These are phyloP conservation scores for Syndactyla subalaris DNA, from an alignment of 2,797 vertebrate species.

Conservation along the genomic window DNA sequence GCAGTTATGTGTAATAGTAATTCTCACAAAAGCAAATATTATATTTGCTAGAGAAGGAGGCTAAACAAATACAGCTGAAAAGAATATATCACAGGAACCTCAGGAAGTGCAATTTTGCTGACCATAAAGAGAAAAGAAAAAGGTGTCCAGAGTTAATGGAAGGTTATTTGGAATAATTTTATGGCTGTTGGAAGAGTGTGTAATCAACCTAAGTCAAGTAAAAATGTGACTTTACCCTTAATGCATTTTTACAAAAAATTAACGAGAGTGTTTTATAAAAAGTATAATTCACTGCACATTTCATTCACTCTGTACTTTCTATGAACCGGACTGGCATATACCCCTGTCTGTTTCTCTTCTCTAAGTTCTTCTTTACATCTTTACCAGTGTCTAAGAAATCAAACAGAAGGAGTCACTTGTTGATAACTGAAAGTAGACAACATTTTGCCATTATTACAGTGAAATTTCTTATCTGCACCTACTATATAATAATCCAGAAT, in stretches of 20 bases:
- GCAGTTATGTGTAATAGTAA: neutral
- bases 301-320: neutral
- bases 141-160: neutral
- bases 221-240: neutral
- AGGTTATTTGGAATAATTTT: neutral
- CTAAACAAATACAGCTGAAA: neutral
- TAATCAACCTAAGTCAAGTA: neutral
- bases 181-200: neutral
- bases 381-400: neutral
- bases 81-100: neutral
- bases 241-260: neutral
- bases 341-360: neutral
- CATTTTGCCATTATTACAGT: neutral
- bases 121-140: neutral
- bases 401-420: neutral
- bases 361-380: neutral
- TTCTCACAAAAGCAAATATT: neutral
- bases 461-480: neutral
- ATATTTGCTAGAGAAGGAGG: neutral
- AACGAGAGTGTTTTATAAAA: rapidly evolving
- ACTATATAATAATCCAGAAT: neutral
- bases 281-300: neutral
- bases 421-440: neutral
- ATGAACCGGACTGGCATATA: neutral
- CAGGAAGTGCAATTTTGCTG: neutral